Base-by-base conservation (phyloP, 2,113 vertebrate genomes). In the Apus apus region DNA sequence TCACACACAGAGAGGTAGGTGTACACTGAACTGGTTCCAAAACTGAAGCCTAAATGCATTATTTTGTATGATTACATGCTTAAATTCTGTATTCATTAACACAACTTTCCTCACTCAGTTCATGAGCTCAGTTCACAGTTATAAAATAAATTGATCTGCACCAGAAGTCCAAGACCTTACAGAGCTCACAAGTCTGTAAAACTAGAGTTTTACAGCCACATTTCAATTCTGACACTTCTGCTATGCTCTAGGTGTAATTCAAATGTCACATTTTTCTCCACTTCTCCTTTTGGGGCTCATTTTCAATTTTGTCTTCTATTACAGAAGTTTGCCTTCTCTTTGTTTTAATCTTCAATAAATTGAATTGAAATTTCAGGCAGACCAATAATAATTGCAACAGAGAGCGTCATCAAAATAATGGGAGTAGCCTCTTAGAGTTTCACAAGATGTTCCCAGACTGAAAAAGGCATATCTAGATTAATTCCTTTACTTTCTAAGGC, bases 261-360 rank as follows among this genome's bases (percentile, higher is more conserved):
- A 95, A 93, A 93, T 76, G 75, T 77, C 83, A 93, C 78, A 40
- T 76, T 82, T 77, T 17, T 32, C 51, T 26, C 56, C 50, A 83
- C 56, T 94, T 96, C 87, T 83, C 84, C 48, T 82, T 93, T 89
- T 72, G 27, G 80, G 17, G 70, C 56, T 66, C 11, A 38, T 77
- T 78, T 93, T 92, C 60, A 51, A 22, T 62, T 83, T 76, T 66
- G 65, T 57, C 27, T 67, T 48, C 56, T 40, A 1, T 50, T 73
- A 68, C 11, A 87, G 61, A 88, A 61, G 48, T 38, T 84, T 90
- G 13, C 13, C 57, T 75, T 6, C 7, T 58, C n/a, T 75, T 89
- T 94, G 46, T 72, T 92, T 93, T 56, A 15, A 54, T 58, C 45
- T 84, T 50, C 53, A 46, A 80, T 43, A 90, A 66, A 58, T 13